Evolutionary conservation across 2,797 vertebrate genomes (phyloP).

Genomic region (Cottoperca gobio): DNA sequence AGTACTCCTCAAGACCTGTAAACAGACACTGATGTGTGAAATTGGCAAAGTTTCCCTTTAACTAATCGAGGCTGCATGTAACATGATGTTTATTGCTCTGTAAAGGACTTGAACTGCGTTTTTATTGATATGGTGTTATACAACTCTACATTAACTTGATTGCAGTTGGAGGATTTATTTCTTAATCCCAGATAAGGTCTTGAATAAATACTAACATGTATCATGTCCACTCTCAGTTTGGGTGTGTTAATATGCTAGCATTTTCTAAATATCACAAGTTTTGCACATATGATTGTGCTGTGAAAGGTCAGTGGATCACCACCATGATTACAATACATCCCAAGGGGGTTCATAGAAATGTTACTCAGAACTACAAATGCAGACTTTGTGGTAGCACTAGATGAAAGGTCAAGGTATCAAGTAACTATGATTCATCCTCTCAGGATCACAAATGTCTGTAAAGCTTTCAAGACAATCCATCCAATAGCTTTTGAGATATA

Average conservation of each 20-base stretch:
- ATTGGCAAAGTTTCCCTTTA: neutral
- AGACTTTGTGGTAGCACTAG: neutral
- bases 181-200: neutral
- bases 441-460: neutral
- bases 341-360: neutral
- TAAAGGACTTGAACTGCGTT: neutral
- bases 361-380: neutral
- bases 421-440: neutral
- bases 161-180: neutral
- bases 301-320: neutral
- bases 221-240: no score
- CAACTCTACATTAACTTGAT: neutral
- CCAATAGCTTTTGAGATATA: neutral
- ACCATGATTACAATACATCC: neutral
- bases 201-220: no score
- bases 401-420: neutral
- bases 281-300: neutral
- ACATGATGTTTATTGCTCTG: neutral
- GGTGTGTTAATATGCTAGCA: no score
- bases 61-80: conserved; percentile 2
- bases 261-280: no score
- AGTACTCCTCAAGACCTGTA: neutral
- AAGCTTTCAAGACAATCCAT: neutral
- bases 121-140: conserved; percentile 1
- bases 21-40: neutral